phyloP scores from a whole-genome alignment of 2,888 invertebrate species.

The Melitaea athalia region DNA sequence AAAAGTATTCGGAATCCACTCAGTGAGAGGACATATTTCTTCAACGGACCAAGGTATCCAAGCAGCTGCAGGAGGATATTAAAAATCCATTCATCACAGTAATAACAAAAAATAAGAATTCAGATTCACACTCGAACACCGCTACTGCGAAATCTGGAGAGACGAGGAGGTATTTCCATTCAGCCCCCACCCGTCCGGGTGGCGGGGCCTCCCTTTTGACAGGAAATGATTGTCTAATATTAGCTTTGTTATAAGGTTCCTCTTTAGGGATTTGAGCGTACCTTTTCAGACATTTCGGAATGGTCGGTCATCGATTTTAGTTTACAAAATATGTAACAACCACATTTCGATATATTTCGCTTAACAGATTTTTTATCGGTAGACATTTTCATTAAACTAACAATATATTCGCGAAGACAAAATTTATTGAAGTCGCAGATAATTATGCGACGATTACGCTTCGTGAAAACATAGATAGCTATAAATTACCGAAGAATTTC shows the following conservation, averaged over 20 bases:
- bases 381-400: slow-evolving; percentile 4
- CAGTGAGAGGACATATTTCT: slow-evolving; percentile 57
- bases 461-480: slow-evolving; percentile 29
- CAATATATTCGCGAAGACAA: slow-evolving; percentile 4
- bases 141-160: slow-evolving; percentile 75
- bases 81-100: slow-evolving; percentile 77
- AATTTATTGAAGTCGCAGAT: slow-evolving; percentile 20
- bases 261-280: slow-evolving; percentile 66
- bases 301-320: slow-evolving; percentile 28
- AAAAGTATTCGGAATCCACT: slow-evolving; percentile 1
- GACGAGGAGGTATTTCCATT: slow-evolving; percentile 71
- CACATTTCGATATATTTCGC: neutral
- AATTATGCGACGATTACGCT: slow-evolving; percentile 54
- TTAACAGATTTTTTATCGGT: neutral
- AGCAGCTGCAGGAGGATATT: slow-evolving; percentile 74
- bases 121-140: slow-evolving; percentile 76
- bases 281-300: slow-evolving; percentile 40
- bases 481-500: slow-evolving; percentile 55
- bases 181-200: slow-evolving; percentile 56
- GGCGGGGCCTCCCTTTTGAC: slow-evolving; percentile 74
- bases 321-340: slow-evolving; percentile 19
- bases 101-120: slow-evolving; percentile 74
- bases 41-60: slow-evolving; percentile 53
- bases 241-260: slow-evolving; percentile 80
- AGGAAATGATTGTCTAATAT: slow-evolving; percentile 83